A percentile compares a stretch with the other conserved stretches of the same genome.
phyloP scores from a whole-genome alignment of 2,113 vertebrate species.

The Paramormyrops kingsleyae region DNA sequence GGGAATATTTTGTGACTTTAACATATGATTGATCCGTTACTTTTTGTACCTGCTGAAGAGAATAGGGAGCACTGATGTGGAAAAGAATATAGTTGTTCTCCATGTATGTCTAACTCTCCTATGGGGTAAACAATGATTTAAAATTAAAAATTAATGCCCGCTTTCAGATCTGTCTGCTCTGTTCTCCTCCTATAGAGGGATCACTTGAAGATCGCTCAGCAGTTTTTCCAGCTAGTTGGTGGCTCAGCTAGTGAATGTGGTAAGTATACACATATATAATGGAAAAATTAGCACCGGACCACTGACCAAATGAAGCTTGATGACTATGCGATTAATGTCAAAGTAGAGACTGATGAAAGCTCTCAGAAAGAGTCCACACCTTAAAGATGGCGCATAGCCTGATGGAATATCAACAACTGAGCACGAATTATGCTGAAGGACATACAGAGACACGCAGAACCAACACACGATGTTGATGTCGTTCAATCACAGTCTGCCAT shows the following conservation, averaged over 20 bases:
- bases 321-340: neutral
- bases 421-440: neutral
- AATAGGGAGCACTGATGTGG: neutral
- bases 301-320: neutral
- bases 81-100: neutral
- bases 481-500: neutral
- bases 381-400: neutral
- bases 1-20: neutral
- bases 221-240: constrained; percentile 94
- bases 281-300: neutral
- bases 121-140: neutral
- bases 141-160: neutral
- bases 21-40: neutral
- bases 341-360: neutral
- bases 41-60: neutral
- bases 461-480: neutral
- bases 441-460: neutral
- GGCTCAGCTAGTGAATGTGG: constrained; percentile 95
- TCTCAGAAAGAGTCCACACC: neutral
- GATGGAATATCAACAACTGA: neutral
- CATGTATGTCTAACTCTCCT: neutral
- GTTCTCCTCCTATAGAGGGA: constrained; percentile 69
- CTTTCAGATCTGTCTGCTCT: constrained; percentile 15
- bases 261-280: constrained; percentile 40
- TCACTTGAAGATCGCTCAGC: constrained; percentile 90